These are phyloP conservation scores for Neoaliturus tenellus DNA, from an alignment of 2,888 invertebrate genomes.

Conservation along the genomic window DNA sequence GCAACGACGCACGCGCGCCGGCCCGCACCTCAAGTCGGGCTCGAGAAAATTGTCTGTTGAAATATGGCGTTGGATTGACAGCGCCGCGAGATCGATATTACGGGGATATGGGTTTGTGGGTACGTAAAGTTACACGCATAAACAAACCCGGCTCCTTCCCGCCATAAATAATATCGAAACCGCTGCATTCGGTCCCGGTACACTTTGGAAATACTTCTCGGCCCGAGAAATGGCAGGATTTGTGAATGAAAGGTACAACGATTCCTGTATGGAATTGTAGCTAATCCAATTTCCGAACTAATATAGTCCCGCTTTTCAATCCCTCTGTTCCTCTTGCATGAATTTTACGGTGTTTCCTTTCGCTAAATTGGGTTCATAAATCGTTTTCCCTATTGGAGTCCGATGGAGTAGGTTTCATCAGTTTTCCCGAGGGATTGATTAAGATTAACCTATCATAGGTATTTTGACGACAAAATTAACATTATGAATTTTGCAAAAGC, in stretches of 20 bases:
- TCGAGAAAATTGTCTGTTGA: slow-evolving; percentile 57
- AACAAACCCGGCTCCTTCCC: slow-evolving; percentile 29
- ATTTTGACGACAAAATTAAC: no score
- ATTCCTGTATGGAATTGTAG: neutral
- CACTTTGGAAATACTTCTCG: slow-evolving; percentile 28
- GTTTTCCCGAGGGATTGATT: no score
- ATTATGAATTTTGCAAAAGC: no score
- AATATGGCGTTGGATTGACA: slow-evolving; percentile 60
- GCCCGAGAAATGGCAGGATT: neutral
- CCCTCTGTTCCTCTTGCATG: no score
- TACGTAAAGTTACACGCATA: slow-evolving; percentile 51
- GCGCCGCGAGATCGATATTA: slow-evolving; percentile 55
- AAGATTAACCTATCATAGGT: no score
- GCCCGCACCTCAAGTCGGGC: slow-evolving; percentile 34
- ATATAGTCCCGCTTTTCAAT: no score
- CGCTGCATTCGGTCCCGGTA: neutral
- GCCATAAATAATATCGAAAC: neutral
- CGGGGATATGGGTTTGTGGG: slow-evolving; percentile 58
- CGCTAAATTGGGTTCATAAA: no score
- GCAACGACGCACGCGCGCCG: slow-evolving; percentile 60
- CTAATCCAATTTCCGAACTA: no score
- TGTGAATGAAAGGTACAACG: no score
- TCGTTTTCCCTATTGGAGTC: no score
- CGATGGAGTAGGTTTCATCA: no score
- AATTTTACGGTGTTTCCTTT: no score